A percentile compares a stretch with the other conserved stretches of the same genome.
Conservation (phyloP, 1,140 invertebrate species). For the Drosophila mayri region DNA sequence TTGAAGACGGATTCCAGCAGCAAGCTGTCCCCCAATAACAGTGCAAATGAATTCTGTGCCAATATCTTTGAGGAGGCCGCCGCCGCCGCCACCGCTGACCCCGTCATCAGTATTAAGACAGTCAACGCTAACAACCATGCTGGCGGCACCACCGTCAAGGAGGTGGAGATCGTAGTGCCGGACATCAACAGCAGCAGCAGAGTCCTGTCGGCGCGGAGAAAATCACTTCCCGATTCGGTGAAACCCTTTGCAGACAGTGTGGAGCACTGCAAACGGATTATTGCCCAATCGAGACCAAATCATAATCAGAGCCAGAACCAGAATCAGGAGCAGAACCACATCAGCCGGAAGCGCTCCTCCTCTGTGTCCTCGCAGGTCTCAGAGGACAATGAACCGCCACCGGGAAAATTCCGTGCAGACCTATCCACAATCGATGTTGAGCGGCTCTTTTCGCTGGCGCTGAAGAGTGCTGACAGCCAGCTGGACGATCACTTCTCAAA, state of each 20-base stretch:
- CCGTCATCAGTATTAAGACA: constrained; percentile 69
- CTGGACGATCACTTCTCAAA: constrained; percentile 83
- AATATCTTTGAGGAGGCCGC: constrained; percentile 69
- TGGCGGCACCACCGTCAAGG: constrained; percentile 53
- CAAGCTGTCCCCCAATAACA: constrained; percentile 67
- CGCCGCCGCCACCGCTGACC: constrained; percentile 42
- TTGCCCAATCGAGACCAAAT: constrained; percentile 26
- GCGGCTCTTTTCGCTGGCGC: constrained; percentile 68
- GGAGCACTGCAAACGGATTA: constrained; percentile 43
- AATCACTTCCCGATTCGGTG: constrained; percentile 48
- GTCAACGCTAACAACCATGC: constrained; percentile 53
- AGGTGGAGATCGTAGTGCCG: constrained; percentile 61
- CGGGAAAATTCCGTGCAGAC: constrained; percentile 68
- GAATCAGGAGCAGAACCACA: constrained; percentile 24
- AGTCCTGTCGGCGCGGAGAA: constrained; percentile 53
- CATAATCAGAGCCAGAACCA: constrained; percentile 4
- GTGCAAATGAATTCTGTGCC: constrained; percentile 69
- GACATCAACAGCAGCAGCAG: constrained; percentile 22
- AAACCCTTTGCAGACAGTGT: constrained; percentile 18
- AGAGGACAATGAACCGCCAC: constrained; percentile 59
- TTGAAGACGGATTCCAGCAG: constrained; percentile 46
- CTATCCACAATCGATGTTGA: constrained; percentile 72
- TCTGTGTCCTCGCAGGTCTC: constrained; percentile 74
- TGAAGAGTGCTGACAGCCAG: constrained; percentile 70
- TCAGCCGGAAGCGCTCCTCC: constrained; percentile 66